These are phyloP conservation scores for Xylota sylvarum DNA, from an alignment of 2,888 invertebrate species.

Conservation along the genomic window DNA sequence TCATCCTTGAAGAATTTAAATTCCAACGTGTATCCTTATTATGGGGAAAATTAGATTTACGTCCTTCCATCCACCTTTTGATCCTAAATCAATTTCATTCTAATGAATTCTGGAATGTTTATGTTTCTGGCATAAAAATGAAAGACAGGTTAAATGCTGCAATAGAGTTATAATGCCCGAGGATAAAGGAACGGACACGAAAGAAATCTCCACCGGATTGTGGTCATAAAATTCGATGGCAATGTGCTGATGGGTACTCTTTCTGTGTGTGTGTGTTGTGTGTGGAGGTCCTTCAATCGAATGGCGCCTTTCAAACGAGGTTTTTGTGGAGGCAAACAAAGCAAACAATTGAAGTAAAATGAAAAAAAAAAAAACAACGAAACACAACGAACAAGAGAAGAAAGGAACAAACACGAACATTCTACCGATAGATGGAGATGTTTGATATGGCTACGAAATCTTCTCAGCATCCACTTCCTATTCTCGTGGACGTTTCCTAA, in stretches of 20 bases:
- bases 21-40: slow-evolving; percentile 61
- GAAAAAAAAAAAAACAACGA: neutral
- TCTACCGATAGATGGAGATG: slow-evolving; percentile 46
- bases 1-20: slow-evolving; percentile 67
- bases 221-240: slow-evolving; percentile 54
- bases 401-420: slow-evolving; percentile 27
- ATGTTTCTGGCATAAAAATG: slow-evolving; percentile 44
- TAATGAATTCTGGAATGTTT: slow-evolving; percentile 73
- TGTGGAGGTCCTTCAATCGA: slow-evolving; percentile 33
- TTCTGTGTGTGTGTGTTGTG: neutral
- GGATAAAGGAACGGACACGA: slow-evolving; percentile 24
- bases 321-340: slow-evolving; percentile 47
- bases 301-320: slow-evolving; percentile 47
- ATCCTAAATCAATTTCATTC: slow-evolving; percentile 74
- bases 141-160: slow-evolving; percentile 64
- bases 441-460: slow-evolving; percentile 37
- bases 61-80: slow-evolving; percentile 59
- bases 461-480: slow-evolving; percentile 33
- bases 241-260: neutral
- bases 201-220: slow-evolving; percentile 42
- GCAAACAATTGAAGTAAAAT: slow-evolving; percentile 42
- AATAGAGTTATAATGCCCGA: slow-evolving; percentile 49
- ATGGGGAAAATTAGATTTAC: slow-evolving; percentile 54
- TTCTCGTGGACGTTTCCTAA: slow-evolving; percentile 6
- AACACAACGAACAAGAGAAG: neutral